Evolutionary conservation across 2,113 vertebrate species (phyloP).

Genomic region (Oreochromis niloticus): DNA sequence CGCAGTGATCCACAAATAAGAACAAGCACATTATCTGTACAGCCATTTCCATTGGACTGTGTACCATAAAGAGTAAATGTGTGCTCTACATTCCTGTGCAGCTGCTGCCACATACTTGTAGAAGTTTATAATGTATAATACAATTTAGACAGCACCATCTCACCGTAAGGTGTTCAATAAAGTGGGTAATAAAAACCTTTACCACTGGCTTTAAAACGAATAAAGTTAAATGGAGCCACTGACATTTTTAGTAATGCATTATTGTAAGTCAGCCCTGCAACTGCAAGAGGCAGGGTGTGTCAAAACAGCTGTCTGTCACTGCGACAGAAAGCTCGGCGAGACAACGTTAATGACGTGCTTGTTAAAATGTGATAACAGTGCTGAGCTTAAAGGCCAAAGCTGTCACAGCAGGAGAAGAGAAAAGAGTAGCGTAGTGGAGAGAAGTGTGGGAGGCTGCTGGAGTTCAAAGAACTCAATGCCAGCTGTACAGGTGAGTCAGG

Average conservation of each 20-base stretch:
- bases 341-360: slow-evolving; percentile 32
- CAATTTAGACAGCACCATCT: slow-evolving; percentile 46
- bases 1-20: slow-evolving; percentile 7
- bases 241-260: slow-evolving; percentile 57
- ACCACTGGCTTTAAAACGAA: slow-evolving; percentile 52
- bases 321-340: not conserved
- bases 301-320: slow-evolving; percentile 57
- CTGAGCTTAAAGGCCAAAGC: slow-evolving; percentile 60
- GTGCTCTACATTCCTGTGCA: not conserved
- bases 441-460: not conserved
- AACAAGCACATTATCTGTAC: slow-evolving; percentile 28
- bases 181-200: slow-evolving; percentile 48
- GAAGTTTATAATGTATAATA: slow-evolving; percentile 40
- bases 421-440: not conserved
- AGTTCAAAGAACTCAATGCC: not conserved
- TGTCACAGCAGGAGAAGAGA: slow-evolving; percentile 25
- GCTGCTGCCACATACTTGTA: slow-evolving; percentile 14
- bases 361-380: slow-evolving; percentile 46
- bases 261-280: slow-evolving; percentile 25
- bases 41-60: slow-evolving; percentile 33
- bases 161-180: slow-evolving; percentile 44
- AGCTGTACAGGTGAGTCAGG: not conserved
- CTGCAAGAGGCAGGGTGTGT: not conserved
- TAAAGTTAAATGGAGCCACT: slow-evolving; percentile 58
- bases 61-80: slow-evolving; percentile 8